These are phyloP conservation scores for Helicoverpa assulta DNA, from an alignment of 2,888 invertebrate genomes.

Conservation along the genomic window DNA sequence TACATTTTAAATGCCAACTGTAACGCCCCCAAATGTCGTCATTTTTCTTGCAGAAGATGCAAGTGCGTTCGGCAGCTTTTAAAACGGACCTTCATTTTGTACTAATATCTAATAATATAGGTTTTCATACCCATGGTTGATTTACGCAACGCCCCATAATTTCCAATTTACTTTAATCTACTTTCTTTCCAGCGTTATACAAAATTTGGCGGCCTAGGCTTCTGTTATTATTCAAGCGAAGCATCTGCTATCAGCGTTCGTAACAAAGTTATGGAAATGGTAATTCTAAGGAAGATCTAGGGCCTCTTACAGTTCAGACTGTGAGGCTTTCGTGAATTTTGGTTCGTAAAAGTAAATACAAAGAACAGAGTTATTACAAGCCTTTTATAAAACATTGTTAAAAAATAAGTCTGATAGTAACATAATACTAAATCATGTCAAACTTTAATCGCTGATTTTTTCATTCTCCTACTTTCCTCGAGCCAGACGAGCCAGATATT, in stretches of 20 bases:
- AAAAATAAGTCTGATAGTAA: too few relatives aligned
- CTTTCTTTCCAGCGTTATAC: neutral
- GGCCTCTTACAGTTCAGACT: neutral
- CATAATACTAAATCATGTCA: neutral
- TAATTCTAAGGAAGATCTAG: neutral
- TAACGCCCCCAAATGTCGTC: too few relatives aligned
- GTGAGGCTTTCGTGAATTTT: neutral
- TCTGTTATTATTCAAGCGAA: neutral
- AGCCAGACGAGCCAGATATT: slow-evolving; percentile 14
- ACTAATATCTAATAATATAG: too few relatives aligned
- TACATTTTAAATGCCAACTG: too few relatives aligned
- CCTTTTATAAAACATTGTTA: too few relatives aligned
- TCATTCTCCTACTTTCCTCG: neutral
- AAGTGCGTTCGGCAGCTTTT: too few relatives aligned
- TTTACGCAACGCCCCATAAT: neutral
- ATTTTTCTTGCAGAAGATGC: too few relatives aligned
- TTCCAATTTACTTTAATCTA: neutral
- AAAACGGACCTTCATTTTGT: too few relatives aligned
- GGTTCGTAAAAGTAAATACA: neutral
- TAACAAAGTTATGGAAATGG: neutral
- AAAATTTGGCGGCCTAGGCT: neutral
- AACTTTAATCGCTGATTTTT: neutral
- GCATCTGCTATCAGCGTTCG: neutral
- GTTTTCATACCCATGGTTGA: too few relatives aligned
- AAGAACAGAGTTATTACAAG: neutral